Evolutionary conservation across 2,113 vertebrate genomes (phyloP).

Genomic region (Ptyas mucosa): DNA sequence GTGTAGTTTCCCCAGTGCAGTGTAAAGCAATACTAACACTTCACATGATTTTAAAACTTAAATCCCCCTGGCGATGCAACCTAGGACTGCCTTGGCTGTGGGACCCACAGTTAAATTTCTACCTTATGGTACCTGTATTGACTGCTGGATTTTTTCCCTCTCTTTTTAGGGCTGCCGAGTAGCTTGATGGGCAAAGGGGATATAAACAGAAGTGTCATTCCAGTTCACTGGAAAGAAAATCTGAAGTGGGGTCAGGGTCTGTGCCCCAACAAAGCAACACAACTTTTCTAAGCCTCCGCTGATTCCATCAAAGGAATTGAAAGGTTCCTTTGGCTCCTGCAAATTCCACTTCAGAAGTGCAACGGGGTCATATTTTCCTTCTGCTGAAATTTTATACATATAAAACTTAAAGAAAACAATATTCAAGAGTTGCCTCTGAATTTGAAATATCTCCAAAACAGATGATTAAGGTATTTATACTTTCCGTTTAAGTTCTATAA

Average conservation of each 20-base stretch:
- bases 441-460: not conserved
- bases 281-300: conserved; percentile 93
- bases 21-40: too few relatives aligned
- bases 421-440: not conserved
- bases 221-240: not conserved
- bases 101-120: not conserved
- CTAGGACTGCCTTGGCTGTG: too few relatives aligned
- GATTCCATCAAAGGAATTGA: conserved; percentile 81
- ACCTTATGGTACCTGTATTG: not conserved
- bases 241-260: not conserved
- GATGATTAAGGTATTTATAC: too few relatives aligned
- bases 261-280: conserved; percentile 68
- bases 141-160: not conserved
- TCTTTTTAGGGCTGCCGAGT: not conserved
- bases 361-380: not conserved
- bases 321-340: conserved; percentile 76
- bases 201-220: not conserved
- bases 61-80: too few relatives aligned
- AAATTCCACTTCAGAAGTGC: not conserved
- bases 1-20: too few relatives aligned
- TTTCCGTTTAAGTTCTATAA: conserved; percentile 1
- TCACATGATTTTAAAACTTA: too few relatives aligned
- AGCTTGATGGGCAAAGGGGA: not conserved
- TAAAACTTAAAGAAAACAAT: too few relatives aligned
- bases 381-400: not conserved